Evolutionary conservation across 2,888 invertebrate species (phyloP), one percentile per base, ranked within the genome.

Genomic region (Diaphora mendica): DNA sequence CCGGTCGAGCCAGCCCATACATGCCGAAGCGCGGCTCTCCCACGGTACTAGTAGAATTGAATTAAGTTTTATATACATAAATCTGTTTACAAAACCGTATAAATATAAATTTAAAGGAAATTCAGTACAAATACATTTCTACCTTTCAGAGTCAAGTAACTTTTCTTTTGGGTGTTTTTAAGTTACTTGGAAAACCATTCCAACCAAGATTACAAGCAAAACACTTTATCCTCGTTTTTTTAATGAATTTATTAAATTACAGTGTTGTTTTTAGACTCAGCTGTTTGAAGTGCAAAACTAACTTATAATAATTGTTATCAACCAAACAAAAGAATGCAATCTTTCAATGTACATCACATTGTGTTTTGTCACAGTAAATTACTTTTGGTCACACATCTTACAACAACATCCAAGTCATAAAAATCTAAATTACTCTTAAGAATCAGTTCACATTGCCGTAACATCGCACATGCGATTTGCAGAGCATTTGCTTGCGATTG

Each of bases 381-480:
- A 30, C 64, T 55, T 9, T 39, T 39, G 33, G 55, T 55, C 64
- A 65, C 73, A 72, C 64, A 48, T 33, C 59, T 70, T 70, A 70
- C 70, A 42, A 70, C 59, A 73, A 51, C 51, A 33, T 71, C 59
- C n/a, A 68, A 44, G 30, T 59, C n/a, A 70, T 64, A 72, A 70
- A 72, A 70, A 75, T 67, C 51, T 72, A 70, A 75, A 75, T 72
- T 70, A 67, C 72, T 26, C 39, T 23, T 62, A 74, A 68, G 70
- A 75, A 75, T 64, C 79, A 66, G 78, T 77, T 79, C 82, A 77
- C 79, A 80, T 76, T 62, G 76, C 72, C 77, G 79, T 74, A 82
- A 84, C 48, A 80, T 80, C 80, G 75, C 82, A 77, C 80, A 83
- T 79, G 78, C 74, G 79, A 82, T 77, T 70, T 70, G 55, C 69